Base-by-base conservation (phyloP, 2,888 invertebrate genomes). In the Monochamus alternatus region DNA sequence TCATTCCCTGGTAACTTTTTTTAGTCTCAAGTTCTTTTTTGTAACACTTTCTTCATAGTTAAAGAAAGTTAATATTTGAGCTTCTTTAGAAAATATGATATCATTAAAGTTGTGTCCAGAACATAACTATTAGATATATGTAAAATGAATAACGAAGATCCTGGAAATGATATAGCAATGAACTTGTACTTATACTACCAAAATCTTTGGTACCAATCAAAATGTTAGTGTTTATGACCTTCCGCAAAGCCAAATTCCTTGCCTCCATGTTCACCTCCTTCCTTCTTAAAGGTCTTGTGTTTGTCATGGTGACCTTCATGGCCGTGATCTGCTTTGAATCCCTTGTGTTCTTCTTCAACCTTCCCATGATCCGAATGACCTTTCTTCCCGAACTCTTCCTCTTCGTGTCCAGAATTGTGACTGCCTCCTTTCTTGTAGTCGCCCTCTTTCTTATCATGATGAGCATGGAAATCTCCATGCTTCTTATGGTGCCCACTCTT, bases 401-500 rank as follows among this genome's bases (percentile, higher is more conserved):
- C 91, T 38, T 91, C 91, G 85, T 93, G 93, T 78, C 93, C 92
- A 3, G 92, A 92, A 83, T 94, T 91, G 88, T 92, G 92, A 83
- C 93, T 91, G 30, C 93, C 94, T 85, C 91, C 92, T 78, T 94
- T 93, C 82, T 91, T 92, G 85, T 94, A 93, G 78, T 93, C 92
- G 0, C 94, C 94, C 86, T 95, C 95, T 89, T 95, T 95, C 89
- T 95, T 95, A 87, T 95, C 93, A 85, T 95, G 95, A 85, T 95
- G 93, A 32, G 93, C 93, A 84, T 95, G 93, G 89, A 93, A 93
- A 86, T 94, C 92, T n/a, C 95, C 96, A 84, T 94, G 94, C 85
- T 96, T 96, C 88, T 93, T 92, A 86, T 96, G 95, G 85, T 95
- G 93, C 0, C 96, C 96, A 4, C 94, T 95, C 86, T 95, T 95